A percentile compares a stretch with the other conserved stretches of the same genome.
Conservation (phyloP, 2,113 vertebrate species). For the Engraulis encrasicolus region DNA sequence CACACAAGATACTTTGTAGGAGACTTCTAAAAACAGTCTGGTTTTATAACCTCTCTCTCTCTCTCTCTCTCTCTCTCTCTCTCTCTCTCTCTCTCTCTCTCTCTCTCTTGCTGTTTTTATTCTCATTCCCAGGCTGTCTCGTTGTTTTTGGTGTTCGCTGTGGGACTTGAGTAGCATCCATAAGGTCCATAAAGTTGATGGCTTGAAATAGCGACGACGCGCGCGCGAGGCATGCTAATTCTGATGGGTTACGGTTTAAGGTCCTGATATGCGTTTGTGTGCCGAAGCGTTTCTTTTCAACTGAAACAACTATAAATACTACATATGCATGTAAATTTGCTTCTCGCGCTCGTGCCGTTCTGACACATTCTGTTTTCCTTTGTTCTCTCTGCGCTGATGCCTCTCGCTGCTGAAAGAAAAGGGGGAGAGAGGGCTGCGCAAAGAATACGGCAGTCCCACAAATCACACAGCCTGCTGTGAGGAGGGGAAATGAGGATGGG, state of each 20-base stretch:
- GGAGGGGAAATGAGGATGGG: background rate
- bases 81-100: background rate
- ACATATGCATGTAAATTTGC: background rate
- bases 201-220: background rate
- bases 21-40: background rate
- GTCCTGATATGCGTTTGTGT: background rate
- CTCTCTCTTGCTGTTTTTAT: background rate
- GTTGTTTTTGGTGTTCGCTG: background rate
- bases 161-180: background rate
- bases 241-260: background rate
- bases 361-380: background rate
- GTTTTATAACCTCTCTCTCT: background rate
- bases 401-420: background rate
- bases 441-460: background rate
- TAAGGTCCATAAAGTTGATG: constrained; percentile 2
- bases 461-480: constrained; percentile 17
- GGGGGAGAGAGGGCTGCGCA: background rate
- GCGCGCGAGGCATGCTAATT: background rate
- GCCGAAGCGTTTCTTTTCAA: background rate
- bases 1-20: background rate
- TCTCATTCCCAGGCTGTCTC: background rate
- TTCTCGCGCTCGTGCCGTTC: background rate
- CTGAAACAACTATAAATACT: constrained; percentile 13
- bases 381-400: constrained; percentile 1
- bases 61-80: background rate